Percentiles rank a stretch among this genome's conserved stretches.
These are phyloP conservation scores for Patella depressa DNA, from an alignment of 2,888 invertebrate genomes.

Conservation along the genomic window DNA sequence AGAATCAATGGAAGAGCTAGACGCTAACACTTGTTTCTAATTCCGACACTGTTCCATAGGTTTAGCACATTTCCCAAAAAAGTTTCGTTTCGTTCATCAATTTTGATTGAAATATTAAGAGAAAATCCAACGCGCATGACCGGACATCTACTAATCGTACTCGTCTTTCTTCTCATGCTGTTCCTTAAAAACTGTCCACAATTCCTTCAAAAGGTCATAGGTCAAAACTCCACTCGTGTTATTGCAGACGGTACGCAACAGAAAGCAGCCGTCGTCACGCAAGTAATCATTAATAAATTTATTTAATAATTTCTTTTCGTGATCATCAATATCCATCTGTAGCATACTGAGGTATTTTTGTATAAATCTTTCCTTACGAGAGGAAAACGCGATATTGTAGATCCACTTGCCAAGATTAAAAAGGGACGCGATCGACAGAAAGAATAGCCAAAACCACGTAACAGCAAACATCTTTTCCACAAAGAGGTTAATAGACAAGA, in stretches of 20 bases:
- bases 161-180: conserved; percentile 2
- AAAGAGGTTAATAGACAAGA: conserved; percentile 63
- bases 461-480: conserved; percentile 65
- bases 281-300: conserved; percentile 60
- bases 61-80: too few species aligned
- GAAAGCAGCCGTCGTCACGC: conserved; percentile 61
- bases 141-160: neutral
- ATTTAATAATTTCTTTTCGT: conserved; percentile 55
- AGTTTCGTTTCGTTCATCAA: too few species aligned
- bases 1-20: too few species aligned
- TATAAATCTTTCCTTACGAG: conserved; percentile 48
- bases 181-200: conserved; percentile 58
- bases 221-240: conserved; percentile 60
- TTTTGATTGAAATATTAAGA: too few species aligned
- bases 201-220: conserved; percentile 56
- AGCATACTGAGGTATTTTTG: conserved; percentile 53
- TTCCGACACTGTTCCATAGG: too few species aligned
- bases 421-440: conserved; percentile 43
- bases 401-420: conserved; percentile 37
- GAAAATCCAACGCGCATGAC: too few species aligned
- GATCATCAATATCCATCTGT: conserved; percentile 47
- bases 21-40: too few species aligned
- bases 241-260: conserved; percentile 57
- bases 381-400: conserved; percentile 36
- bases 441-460: conserved; percentile 63